These are phyloP conservation scores for Rhadina sibilatrix DNA, from an alignment of 2,113 vertebrate genomes.

Conservation along the genomic window DNA sequence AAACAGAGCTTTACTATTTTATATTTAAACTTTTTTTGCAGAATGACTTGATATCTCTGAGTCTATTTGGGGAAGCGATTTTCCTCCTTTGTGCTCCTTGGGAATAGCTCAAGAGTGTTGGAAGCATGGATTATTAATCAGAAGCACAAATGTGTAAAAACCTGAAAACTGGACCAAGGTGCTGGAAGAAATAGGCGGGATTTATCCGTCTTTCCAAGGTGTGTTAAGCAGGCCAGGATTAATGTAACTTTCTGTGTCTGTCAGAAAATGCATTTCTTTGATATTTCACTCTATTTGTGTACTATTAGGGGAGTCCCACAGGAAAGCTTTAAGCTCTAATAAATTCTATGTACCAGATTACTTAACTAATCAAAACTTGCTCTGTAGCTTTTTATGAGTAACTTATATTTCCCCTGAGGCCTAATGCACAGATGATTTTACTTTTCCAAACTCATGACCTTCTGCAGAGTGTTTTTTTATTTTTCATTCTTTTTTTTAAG, in stretches of 20 bases:
- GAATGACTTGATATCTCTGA: background rate
- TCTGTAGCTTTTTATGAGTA: slow-evolving; percentile 49
- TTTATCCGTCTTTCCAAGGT: background rate
- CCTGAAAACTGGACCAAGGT: background rate
- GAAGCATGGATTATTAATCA: background rate
- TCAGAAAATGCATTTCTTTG: background rate
- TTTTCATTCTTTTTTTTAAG: background rate
- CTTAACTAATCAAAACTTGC: slow-evolving; percentile 46
- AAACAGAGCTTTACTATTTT: background rate
- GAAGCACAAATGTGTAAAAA: background rate
- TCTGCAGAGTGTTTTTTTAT: background rate
- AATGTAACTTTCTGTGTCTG: background rate
- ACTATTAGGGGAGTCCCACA: slow-evolving; percentile 11
- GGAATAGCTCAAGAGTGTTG: background rate
- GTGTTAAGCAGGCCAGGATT: background rate
- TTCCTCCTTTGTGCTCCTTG: background rate
- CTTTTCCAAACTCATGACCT: slow-evolving; percentile 16
- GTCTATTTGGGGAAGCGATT: background rate
- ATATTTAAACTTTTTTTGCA: background rate
- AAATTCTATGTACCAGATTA: slow-evolving; percentile 47
- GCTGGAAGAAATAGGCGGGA: background rate
- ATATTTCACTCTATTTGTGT: background rate
- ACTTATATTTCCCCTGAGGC: background rate
- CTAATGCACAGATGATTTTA: background rate
- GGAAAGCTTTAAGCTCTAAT: slow-evolving; percentile 45